Evolutionary conservation across 2,888 invertebrate species (phyloP), one percentile per base, ranked within the genome.

Genomic region (Pimpla rufipes): DNA sequence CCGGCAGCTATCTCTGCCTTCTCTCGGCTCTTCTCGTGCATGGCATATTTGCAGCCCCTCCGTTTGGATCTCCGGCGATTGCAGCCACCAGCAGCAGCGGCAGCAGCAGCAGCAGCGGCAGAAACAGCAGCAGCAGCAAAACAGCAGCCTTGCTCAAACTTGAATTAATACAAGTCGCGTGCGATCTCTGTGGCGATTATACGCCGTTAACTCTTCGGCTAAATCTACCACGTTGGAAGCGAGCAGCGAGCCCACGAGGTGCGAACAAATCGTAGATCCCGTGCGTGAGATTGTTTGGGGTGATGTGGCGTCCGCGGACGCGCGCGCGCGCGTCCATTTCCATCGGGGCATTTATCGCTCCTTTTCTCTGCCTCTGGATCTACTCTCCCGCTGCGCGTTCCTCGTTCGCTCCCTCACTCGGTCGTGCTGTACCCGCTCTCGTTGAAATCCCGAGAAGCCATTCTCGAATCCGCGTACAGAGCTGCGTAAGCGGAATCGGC

Each of bases 261-360:
- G 84, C 84, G 85, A 86, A 88, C 85, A 86, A 85, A 85, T 86
- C 88, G 86, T 77, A 89, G 88, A 88, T 90, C 81, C 86, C 86
- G 88, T 83, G 86, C 87, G 87, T 88, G 87, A 89, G 88, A 90
- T 88, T 88, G 87, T 89, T 88, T 85, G 70, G 86, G 83, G 71
- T 87, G 88, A 88, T 89, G 59, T n/a, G 42, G 7, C 11, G 42
- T 11, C 42, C 42, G 42, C 42, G 11, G 7, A 7, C 42, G 13
- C 2, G 57, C 29, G 11, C 3, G 57, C 11, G 6, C 18, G 85
- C 86, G 89, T 89, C 79, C 57, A 81, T 76, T 88, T 75, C 21
- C 55, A 50, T 21, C 23, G n/a, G n/a, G 10, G 8, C 75, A 7
- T 21, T 45, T 68, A 37, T 47, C 40, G 55, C 78, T 18, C 40